Evolutionary conservation across 2,797 vertebrate genomes (phyloP).

Genomic region (Cyprinodon diabolis): DNA sequence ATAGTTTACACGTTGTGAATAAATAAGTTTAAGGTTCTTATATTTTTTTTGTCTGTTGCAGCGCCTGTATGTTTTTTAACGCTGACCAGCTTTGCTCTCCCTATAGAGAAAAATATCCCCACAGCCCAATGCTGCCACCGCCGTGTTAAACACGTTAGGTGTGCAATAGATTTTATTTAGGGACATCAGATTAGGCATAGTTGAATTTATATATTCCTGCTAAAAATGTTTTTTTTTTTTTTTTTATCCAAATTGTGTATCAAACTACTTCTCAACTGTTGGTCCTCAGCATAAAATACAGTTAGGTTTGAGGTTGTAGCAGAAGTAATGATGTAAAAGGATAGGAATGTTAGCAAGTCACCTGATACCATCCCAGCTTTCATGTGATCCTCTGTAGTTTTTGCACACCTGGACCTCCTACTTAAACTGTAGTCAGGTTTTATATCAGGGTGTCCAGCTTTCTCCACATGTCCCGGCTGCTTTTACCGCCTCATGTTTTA

Average conservation of each 20-base stretch:
- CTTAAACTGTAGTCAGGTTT: conserved; percentile 22
- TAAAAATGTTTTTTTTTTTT: too few species aligned
- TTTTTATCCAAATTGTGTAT: too few species aligned
- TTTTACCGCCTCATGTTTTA: background rate
- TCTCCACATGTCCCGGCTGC: background rate
- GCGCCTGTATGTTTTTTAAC: background rate
- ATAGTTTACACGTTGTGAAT: background rate
- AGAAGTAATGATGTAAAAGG: background rate
- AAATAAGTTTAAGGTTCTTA: background rate
- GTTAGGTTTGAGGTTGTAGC: too few species aligned
- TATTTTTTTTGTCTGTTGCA: background rate
- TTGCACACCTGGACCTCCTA: conserved; percentile 1
- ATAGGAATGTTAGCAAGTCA: background rate
- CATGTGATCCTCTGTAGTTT: background rate
- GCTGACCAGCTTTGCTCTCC: background rate
- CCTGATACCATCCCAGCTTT: background rate
- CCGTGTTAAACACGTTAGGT: background rate
- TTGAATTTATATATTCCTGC: too few species aligned
- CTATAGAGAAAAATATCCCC: background rate
- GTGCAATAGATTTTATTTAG: background rate
- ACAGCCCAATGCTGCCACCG: background rate
- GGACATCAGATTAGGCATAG: background rate
- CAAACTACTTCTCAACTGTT: background rate
- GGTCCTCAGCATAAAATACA: background rate
- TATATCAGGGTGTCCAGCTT: background rate